Evolutionary conservation across 2,797 vertebrate genomes (phyloP), one percentile per base, ranked within the genome.

Genomic region (Poeciliopsis gracilis): DNA sequence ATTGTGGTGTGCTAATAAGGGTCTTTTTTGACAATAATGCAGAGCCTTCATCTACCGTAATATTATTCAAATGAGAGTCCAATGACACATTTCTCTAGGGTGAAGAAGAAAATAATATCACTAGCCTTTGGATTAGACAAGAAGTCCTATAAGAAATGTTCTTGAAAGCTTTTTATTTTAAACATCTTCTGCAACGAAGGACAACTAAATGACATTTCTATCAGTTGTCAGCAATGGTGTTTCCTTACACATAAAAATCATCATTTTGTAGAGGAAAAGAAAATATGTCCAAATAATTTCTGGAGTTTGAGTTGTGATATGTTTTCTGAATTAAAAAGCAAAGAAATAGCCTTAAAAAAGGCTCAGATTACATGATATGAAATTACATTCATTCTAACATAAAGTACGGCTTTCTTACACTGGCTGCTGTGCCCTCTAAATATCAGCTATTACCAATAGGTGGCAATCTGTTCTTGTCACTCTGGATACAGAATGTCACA

Each of bases 1-100:
- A 93, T 93, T 94, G 91, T 87, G 84, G 80, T 71, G 77, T 16
- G 41, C 84, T 91, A 93, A 92, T 92, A 94, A 86, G 83, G 76
- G 85, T 88, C 88, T 91, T 82, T 90, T n/a, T 88, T 87, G 78
- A 90, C 91, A 86, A 88, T 94, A 91, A 94, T 91, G 88, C 78
- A 78, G 80, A 81, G 89, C 88, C 90, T 94, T 94, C 93, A 93
- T 92, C 91, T 86, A 77, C 82, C 82, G 75, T 92, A 92, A 93
- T 94, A 92, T 90, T 93, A 95, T 95, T 95, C 84, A 94, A 92
- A 94, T 94, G 88, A 93, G 91, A 89, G 85, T 79, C 89, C 83
- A 88, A 92, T 91, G 89, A 91, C 92, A 90, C 85, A 89, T 91
- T 91, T 88, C 90, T 90, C 84, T 72, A 43, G 90, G 88, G 87